Evolutionary conservation across 2,888 invertebrate species (phyloP).

Genomic region (Xanthorhoe spadicearia): DNA sequence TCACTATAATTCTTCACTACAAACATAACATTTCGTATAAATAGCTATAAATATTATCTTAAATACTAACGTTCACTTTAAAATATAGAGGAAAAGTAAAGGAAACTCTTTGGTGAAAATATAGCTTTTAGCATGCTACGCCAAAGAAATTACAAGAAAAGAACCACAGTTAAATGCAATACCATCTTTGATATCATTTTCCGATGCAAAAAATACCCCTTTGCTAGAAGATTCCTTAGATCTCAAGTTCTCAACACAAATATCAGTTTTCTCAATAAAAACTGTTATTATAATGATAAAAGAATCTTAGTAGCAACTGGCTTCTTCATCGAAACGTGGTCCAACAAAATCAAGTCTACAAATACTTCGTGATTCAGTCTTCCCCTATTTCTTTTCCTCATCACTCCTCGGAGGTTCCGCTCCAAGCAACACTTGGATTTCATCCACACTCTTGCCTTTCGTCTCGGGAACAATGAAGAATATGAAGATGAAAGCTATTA

Average conservation of each 20-base stretch:
- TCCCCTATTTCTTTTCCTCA: slow-evolving; percentile 67
- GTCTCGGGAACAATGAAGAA: slow-evolving; percentile 88
- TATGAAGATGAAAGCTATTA: slow-evolving; percentile 87
- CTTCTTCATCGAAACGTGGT: slow-evolving; percentile 7
- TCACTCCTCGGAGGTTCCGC: slow-evolving; percentile 58
- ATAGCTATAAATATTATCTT: slow-evolving; percentile 31
- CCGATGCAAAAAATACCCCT: background rate
- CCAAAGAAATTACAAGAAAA: slow-evolving; percentile 48
- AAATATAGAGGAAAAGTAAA: slow-evolving; percentile 40
- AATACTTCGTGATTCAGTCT: slow-evolving; percentile 68
- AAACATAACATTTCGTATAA: slow-evolving; percentile 31
- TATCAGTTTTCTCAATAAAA: background rate
- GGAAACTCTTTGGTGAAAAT: slow-evolving; percentile 67
- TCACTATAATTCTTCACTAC: slow-evolving; percentile 36
- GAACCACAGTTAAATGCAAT: slow-evolving; percentile 35
- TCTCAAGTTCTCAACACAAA: background rate
- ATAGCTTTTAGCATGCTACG: slow-evolving; percentile 52
- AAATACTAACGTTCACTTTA: slow-evolving; percentile 31
- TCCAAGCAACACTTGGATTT: slow-evolving; percentile 84
- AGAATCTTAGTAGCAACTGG: background rate
- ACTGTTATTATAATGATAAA: background rate
- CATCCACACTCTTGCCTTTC: slow-evolving; percentile 88
- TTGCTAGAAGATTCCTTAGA: background rate
- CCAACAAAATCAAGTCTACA: slow-evolving; percentile 45
- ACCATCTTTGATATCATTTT: slow-evolving; percentile 1